A percentile compares a stretch with the other conserved stretches of the same genome.
Evolutionary conservation across 2,888 invertebrate species (phyloP).

Genomic region (Andrena flavipes): DNA sequence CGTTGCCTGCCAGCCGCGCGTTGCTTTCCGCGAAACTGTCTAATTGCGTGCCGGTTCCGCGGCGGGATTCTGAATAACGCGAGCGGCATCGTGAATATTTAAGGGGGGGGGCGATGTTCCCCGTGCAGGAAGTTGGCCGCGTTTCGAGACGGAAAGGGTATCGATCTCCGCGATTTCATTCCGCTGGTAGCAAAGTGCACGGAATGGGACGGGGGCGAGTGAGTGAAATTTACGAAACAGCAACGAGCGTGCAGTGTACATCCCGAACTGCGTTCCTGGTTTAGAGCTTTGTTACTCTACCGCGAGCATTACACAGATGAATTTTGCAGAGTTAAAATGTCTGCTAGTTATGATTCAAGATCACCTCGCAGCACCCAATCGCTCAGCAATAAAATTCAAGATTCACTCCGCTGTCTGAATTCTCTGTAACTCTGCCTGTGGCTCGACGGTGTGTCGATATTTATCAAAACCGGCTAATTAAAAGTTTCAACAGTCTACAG

Average conservation of each 20-base stretch:
- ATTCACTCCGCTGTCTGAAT: no score
- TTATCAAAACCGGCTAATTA: slow-evolving; percentile 43
- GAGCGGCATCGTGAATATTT: slow-evolving; percentile 49
- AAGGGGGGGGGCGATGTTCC: slow-evolving; percentile 46
- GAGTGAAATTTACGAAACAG: no score
- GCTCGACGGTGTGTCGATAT: neutral
- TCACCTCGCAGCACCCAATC: neutral
- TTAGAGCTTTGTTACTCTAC: no score
- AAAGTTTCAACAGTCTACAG: slow-evolving; percentile 47
- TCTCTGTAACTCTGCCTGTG: neutral
- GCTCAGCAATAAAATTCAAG: neutral
- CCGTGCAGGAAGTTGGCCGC: slow-evolving; percentile 43
- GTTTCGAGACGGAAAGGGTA: slow-evolving; percentile 31
- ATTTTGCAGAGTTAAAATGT: no score
- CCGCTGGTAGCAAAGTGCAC: neutral
- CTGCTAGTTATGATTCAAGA: no score
- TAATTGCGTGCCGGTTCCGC: slow-evolving; percentile 39
- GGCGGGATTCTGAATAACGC: slow-evolving; percentile 33
- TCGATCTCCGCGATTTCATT: slow-evolving; percentile 33
- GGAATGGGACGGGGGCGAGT: neutral
- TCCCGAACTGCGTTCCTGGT: no score
- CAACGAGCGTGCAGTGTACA: no score
- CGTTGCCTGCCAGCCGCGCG: slow-evolving; percentile 16
- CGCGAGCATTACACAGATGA: no score
- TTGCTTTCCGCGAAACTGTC: slow-evolving; percentile 52